Percentiles rank a stretch among this genome's conserved stretches.
Evolutionary conservation across 2,888 invertebrate genomes (phyloP).

Genomic region (Gastrophysa polygoni): DNA sequence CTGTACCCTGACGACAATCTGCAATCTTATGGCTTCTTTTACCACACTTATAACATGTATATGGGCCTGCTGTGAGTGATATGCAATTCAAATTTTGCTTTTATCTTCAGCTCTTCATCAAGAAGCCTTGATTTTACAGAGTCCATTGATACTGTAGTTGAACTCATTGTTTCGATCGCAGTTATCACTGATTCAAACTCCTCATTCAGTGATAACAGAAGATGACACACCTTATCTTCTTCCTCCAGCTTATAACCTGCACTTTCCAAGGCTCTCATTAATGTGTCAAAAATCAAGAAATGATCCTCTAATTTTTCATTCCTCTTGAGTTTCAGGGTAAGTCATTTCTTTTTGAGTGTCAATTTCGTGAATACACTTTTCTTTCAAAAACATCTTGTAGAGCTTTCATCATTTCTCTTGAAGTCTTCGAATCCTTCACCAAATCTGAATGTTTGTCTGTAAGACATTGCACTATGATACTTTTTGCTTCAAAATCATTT

Average conservation of each 20-base stretch:
- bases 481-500: constrained; percentile 34
- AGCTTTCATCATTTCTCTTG: constrained; percentile 34
- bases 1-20: constrained; percentile 2
- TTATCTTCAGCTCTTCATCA: constrained; percentile 37
- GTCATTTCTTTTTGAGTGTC: constrained; percentile 31
- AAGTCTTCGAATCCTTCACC: constrained; percentile 30
- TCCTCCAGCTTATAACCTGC: constrained; percentile 38
- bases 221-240: constrained; percentile 38
- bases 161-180: constrained; percentile 37
- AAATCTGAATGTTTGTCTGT: constrained; percentile 36
- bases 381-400: constrained; percentile 39
- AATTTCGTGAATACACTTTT: constrained; percentile 39
- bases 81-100: not conserved
- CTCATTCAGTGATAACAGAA: constrained; percentile 35
- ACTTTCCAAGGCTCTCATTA: constrained; percentile 37
- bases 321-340: constrained; percentile 34
- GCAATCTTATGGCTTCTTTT: constrained; percentile 20
- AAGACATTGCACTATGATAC: constrained; percentile 37
- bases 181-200: constrained; percentile 39
- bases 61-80: constrained; percentile 17
- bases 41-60: constrained; percentile 23
- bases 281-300: constrained; percentile 39
- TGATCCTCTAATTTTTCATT: constrained; percentile 37
- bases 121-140: constrained; percentile 38
- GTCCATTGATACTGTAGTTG: constrained; percentile 32